Evolutionary conservation across 2,888 invertebrate genomes (phyloP).

Genomic region (Hydropsyche betteni): DNA sequence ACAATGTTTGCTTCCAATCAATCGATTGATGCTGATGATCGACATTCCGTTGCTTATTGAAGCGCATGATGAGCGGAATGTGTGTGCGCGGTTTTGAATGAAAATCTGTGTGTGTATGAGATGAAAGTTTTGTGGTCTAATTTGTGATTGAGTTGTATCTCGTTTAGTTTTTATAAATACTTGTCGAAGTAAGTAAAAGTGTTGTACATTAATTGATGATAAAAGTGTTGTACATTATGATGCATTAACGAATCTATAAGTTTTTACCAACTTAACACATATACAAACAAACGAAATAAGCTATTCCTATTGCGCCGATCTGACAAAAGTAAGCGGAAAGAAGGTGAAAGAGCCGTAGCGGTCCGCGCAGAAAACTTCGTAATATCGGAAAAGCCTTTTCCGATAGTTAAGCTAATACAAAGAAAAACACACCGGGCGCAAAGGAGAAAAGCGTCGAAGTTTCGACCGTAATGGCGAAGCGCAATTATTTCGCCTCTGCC

Average conservation of each 20-base stretch:
- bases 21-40: constrained; percentile 17
- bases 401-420: constrained; percentile 36
- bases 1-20: background rate
- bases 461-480: constrained; percentile 28
- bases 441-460: constrained; percentile 23
- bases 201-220: too few relatives aligned
- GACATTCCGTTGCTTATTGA: constrained; percentile 16
- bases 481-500: constrained; percentile 35
- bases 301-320: too few relatives aligned
- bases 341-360: background rate
- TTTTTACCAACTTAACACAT: too few relatives aligned
- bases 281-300: too few relatives aligned
- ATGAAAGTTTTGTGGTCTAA: too few relatives aligned
- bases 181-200: too few relatives aligned
- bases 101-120: too few relatives aligned
- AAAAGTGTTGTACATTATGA: too few relatives aligned
- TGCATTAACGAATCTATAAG: too few relatives aligned
- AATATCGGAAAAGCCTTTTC: constrained; percentile 36
- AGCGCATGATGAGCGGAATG: background rate
- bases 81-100: too few relatives aligned
- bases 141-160: too few relatives aligned
- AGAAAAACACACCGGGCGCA: constrained; percentile 19
- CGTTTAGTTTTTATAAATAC: too few relatives aligned
- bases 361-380: constrained; percentile 2
- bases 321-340: constrained; percentile 1